A percentile compares a stretch with the other conserved stretches of the same genome.
Evolutionary conservation across 2,113 vertebrate species (phyloP).

Genomic region (Ramphastos sulfuratus): DNA sequence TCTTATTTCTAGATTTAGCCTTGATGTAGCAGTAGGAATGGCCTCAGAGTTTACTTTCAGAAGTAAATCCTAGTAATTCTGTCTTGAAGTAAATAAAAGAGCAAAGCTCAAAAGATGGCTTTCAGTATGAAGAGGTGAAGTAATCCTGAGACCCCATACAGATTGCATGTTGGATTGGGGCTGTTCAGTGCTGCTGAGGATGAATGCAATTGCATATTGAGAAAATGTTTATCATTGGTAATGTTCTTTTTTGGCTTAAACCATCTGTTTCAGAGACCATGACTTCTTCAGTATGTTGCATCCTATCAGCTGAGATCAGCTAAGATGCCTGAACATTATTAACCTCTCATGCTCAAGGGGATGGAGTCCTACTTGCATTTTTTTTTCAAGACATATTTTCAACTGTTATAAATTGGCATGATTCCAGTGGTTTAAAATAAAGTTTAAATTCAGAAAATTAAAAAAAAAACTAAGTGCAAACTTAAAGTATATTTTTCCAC

Average conservation of each 20-base stretch:
- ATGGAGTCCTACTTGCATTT: background rate
- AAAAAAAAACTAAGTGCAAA: background rate
- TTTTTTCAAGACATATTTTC: background rate
- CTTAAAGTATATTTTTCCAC: background rate
- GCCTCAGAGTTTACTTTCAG: background rate
- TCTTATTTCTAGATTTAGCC: background rate
- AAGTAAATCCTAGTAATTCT: background rate
- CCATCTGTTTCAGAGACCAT: conserved; percentile 47
- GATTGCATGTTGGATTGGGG: background rate
- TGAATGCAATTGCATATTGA: conserved; percentile 1
- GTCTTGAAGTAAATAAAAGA: conserved; percentile 30
- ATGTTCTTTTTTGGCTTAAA: conserved; percentile 46
- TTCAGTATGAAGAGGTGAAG: background rate
- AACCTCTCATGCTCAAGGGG: background rate
- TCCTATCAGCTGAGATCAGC: conserved; percentile 34
- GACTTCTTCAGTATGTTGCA: conserved; percentile 39
- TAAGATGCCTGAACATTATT: conserved; percentile 3
- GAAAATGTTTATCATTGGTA: conserved; percentile 42
- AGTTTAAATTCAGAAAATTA: background rate
- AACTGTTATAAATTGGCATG: background rate
- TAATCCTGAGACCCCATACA: background rate
- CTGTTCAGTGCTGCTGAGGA: background rate
- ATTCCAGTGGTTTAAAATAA: background rate
- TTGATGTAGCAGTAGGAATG: background rate
- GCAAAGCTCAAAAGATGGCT: background rate